Base-by-base conservation (phyloP, 2,113 vertebrate species). In the Gadus chalcogrammus region DNA sequence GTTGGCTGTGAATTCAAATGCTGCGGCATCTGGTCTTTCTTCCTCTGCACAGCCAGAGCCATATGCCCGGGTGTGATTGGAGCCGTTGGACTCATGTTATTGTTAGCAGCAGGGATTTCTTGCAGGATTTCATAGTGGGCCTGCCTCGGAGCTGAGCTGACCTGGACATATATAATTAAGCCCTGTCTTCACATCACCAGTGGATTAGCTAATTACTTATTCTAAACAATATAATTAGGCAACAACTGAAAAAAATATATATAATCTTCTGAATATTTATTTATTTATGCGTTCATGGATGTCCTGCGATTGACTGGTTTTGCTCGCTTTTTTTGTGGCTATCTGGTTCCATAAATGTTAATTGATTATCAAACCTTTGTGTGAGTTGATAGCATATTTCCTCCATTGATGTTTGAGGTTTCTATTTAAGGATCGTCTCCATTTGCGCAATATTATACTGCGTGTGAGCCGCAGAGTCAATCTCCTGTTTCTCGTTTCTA, bases 301-400 rank as follows among this genome's bases (percentile, higher is more conserved):
- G 80, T 85, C 82, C 64, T 81, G 27, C 69, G 18, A 12, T 61
- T 61, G 60, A 24, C n/a, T 48, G 9, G 42, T 9, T 48, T 48
- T 48, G 42, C 42, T 48, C 42, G 42, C 12, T 6, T 48, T 8
- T 2, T 48, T 56, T 71, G 66, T 64, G 24, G 75, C 83, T 86
- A 85, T 92, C 90, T 87, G 58, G 85, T 90, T 91, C 88, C 87
- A 83, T 73, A 78, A 84, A 88, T 88, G 79, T 77, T 90, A 90
- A 91, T 89, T 90, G 89, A 91, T 90, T 90, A 83, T 84, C 77
- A 84, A 82, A 83, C 80, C 65, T 75, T 71, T 77, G 75, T 38
- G 70, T 22, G 24, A 85, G 81, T 83, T 79, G 82, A 89, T 90
- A 72, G 65, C 67, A 80, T 90, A 80, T 86, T 86, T 89, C 83